phyloP scores from a whole-genome alignment of 2,888 invertebrate species.

The Altica lythri region DNA sequence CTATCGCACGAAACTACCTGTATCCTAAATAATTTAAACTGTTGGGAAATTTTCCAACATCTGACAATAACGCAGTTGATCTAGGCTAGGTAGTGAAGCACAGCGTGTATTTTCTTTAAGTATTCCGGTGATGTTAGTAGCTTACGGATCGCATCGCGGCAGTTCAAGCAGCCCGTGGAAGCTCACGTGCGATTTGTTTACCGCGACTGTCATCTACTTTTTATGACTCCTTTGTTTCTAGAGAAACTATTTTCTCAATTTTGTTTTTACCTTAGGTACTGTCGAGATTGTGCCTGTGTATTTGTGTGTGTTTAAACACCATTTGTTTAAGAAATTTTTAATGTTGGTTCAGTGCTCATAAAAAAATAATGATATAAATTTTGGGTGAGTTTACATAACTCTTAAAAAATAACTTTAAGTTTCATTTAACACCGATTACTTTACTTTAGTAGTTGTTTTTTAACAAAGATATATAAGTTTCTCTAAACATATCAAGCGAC shows the following conservation, averaged over 20 bases:
- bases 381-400: no score
- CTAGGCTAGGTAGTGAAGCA: conserved; percentile 38
- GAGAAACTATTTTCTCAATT: conserved; percentile 17
- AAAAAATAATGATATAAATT: no score
- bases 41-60: conserved; percentile 30
- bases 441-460: no score
- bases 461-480: no score
- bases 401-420: no score
- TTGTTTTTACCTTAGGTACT: conserved; percentile 9
- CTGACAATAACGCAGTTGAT: conserved; percentile 32
- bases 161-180: conserved; percentile 19
- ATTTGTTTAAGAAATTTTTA: no score
- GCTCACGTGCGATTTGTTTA: conserved; percentile 38
- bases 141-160: conserved; percentile 26
- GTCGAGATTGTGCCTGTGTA: not conserved
- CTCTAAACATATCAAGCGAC: no score
- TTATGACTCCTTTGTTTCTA: conserved; percentile 10
- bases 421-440: no score
- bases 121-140: conserved; percentile 32
- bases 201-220: conserved; percentile 20
- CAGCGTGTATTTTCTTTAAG: conserved; percentile 37
- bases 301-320: not conserved
- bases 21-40: no score
- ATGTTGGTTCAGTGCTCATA: no score
- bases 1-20: no score